Conservation (phyloP, 2,888 invertebrate genomes). For the Drosophila merina region DNA sequence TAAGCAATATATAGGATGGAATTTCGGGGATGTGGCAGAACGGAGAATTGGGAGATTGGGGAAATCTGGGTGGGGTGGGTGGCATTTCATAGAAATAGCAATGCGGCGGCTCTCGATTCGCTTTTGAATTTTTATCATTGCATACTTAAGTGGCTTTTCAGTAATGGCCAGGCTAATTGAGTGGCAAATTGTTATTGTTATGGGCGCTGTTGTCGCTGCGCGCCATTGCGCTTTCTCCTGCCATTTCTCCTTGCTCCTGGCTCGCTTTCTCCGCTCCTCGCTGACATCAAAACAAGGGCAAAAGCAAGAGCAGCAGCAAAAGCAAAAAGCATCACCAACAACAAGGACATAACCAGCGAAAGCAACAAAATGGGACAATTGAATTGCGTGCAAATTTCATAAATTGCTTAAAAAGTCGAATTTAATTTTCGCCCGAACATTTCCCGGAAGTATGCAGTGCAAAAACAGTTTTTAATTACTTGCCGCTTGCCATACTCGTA, state of each 20-base stretch:
- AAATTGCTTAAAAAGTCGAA: slow-evolving; percentile 69
- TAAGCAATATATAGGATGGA: slow-evolving; percentile 23
- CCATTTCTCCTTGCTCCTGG: neutral
- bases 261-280: neutral
- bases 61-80: slow-evolving; percentile 12
- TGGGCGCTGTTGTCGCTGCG: slow-evolving; percentile 62
- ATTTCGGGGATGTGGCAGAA: neutral
- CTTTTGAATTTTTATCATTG: slow-evolving; percentile 76
- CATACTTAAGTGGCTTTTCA: slow-evolving; percentile 76
- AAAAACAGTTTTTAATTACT: slow-evolving; percentile 51
- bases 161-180: slow-evolving; percentile 76
- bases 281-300: slow-evolving; percentile 59
- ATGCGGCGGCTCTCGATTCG: slow-evolving; percentile 48
- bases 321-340: slow-evolving; percentile 8
- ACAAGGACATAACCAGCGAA: slow-evolving; percentile 19
- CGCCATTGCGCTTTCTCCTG: slow-evolving; percentile 45
- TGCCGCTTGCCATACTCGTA: slow-evolving; percentile 34
- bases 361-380: slow-evolving; percentile 56
- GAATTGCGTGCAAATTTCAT: slow-evolving; percentile 73
- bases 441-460: slow-evolving; percentile 31
- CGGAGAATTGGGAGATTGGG: no score
- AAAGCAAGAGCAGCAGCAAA: slow-evolving; percentile 38
- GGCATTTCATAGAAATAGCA: slow-evolving; percentile 38
- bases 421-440: slow-evolving; percentile 54
- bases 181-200: slow-evolving; percentile 78